Evolutionary conservation across 2,113 vertebrate species (phyloP).

Genomic region (Philantomba maxwellii): DNA sequence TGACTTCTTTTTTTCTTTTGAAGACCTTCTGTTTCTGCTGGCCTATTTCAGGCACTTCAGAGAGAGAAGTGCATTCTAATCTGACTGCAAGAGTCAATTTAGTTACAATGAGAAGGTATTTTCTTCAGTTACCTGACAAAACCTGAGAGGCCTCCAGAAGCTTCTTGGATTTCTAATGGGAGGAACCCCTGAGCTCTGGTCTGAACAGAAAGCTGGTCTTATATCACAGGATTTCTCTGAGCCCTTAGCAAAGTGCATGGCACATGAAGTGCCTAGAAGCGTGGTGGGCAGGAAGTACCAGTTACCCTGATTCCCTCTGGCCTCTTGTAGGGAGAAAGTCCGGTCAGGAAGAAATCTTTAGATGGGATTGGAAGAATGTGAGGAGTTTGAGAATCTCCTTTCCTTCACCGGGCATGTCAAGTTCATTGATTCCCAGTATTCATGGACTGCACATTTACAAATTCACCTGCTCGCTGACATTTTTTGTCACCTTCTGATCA

Average conservation of each 20-base stretch:
- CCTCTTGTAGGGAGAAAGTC: not conserved
- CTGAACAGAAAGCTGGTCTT: accelerated
- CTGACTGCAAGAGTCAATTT: not conserved
- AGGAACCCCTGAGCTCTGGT: not conserved
- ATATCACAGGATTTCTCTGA: not conserved
- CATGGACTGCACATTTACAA: not conserved
- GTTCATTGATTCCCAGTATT: not conserved
- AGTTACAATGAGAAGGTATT: not conserved
- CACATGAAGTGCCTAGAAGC: not conserved
- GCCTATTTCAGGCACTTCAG: not conserved
- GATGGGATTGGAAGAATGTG: not conserved
- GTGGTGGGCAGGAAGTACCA: not conserved
- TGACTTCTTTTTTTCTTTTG: not conserved
- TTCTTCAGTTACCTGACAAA: not conserved
- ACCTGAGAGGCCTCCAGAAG: not conserved
- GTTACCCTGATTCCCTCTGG: accelerated
- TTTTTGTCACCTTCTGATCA: not conserved
- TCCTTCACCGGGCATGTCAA: not conserved
- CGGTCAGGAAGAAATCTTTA: not conserved
- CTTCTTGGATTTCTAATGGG: not conserved
- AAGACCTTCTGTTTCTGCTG: not conserved
- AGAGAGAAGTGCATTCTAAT: not conserved
- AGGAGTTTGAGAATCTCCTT: not conserved
- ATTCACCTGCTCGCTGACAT: not conserved
- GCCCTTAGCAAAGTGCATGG: not conserved